Base-by-base conservation (phyloP, 2,797 vertebrate species). In the Amblyraja radiata region DNA sequence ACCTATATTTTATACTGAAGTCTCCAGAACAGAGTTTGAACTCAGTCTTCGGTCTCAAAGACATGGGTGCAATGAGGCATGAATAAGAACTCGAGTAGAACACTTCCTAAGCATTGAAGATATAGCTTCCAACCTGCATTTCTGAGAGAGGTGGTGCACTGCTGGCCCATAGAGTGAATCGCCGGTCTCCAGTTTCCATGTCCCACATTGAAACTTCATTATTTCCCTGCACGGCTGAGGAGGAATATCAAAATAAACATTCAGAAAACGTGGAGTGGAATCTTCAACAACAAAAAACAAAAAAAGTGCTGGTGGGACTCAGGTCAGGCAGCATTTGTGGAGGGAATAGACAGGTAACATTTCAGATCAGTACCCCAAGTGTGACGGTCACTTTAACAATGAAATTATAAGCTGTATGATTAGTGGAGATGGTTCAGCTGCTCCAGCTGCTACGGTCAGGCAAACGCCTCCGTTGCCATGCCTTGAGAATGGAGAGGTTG, bases 181-280 rank as follows among this genome's bases (percentile, higher is more conserved):
- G 98, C 36, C 98, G 95, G 94, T 99, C 98, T 0, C 98, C 99
- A 0, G 99, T 99, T 96, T 99, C 98, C 98, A 99, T 99, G 97
- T 99, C 98, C 99, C 99, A 99, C 97, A 99, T 99, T 28, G 99
- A 99, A 80, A 99, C 99, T 94, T 99, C 99, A 25, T 99, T 99
- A 94, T 99, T 99, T 84, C 99, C 98, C 96, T 99, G 98, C 88
- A 98, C 98, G 94, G 99, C 99, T 99, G 71, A 68, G 74, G 13
- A 83, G 39, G 28, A 32, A 73, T 32, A n/a, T 58, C 68, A 81
- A 68, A 81, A 93, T 23, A 93, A 46, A 39, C 36, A 2, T 65
- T 61, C 58, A 61, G 32, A 92, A 92, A 46, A 46, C 46, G 46
- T 46, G 46, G 46, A 46, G 46, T 46, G 46, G 2, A 46, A 46